Conservation (phyloP, 35 echinoderm and acorn worm genomes). For the Eucidaris tribuloides region DNA sequence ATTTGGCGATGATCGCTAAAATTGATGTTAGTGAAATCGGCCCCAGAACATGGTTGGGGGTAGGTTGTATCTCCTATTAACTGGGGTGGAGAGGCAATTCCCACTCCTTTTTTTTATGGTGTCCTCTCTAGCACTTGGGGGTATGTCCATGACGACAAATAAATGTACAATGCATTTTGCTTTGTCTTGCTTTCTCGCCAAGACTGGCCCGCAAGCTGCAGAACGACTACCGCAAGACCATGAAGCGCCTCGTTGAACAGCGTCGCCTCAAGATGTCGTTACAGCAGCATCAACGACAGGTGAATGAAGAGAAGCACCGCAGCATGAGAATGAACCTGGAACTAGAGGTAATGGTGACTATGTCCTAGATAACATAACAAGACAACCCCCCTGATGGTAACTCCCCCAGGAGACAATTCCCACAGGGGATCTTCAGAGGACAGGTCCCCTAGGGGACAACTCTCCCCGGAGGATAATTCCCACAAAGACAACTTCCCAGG, state of each 20-base stretch:
- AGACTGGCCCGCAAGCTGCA: slow-evolving; percentile 4
- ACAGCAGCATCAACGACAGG: background rate
- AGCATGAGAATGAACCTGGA: background rate
- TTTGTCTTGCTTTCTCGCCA: background rate
- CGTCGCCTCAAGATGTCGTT: background rate
- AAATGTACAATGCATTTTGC: background rate
- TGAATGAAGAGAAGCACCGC: slow-evolving; percentile 24
- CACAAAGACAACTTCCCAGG: background rate
- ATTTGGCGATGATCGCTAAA: background rate
- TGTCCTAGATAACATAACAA: no score
- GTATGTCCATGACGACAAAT: background rate
- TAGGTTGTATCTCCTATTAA: background rate
- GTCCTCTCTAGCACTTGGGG: no score
- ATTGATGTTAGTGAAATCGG: background rate
- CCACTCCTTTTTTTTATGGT: background rate
- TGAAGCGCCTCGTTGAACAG: background rate
- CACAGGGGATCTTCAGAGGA: background rate
- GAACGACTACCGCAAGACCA: background rate
- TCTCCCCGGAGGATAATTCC: background rate
- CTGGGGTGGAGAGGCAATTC: background rate
- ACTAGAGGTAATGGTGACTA: slow-evolving; percentile 40
- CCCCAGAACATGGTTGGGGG: background rate
- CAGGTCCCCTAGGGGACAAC: background rate
- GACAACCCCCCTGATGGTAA: no score
- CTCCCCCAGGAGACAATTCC: background rate